Evolutionary conservation across 2,113 vertebrate genomes (phyloP).

Genomic region (Promerops cafer): DNA sequence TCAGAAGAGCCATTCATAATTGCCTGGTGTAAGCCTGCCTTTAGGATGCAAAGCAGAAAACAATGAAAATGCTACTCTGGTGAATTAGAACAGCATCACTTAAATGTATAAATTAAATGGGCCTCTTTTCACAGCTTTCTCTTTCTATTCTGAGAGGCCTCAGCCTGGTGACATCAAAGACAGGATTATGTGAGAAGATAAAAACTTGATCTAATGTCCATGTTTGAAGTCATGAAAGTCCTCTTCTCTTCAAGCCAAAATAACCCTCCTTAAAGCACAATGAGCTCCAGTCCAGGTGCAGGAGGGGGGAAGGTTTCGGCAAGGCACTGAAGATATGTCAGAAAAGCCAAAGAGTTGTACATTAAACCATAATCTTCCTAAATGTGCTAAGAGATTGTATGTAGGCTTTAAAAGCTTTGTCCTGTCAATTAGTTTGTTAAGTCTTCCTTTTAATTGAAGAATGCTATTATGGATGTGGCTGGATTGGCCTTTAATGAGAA

Average conservation of each 20-base stretch:
- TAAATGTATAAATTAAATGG: conserved; percentile 79
- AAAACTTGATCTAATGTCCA: conserved; percentile 86
- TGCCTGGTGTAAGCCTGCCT: conserved; percentile 80
- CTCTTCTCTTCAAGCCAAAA: conserved; percentile 64
- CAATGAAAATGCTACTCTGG: conserved; percentile 71
- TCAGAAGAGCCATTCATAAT: conserved; percentile 84
- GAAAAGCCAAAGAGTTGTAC: conserved; percentile 18
- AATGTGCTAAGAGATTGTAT: conserved; percentile 58
- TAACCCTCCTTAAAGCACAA: conserved; percentile 67
- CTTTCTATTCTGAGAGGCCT: conserved; percentile 83
- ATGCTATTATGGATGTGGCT: background rate
- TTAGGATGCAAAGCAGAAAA: conserved; percentile 92
- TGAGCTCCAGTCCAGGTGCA: conserved; percentile 73
- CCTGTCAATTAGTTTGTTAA: conserved; percentile 59
- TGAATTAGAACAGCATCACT: conserved; percentile 74
- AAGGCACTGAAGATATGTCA: conserved; percentile 1
- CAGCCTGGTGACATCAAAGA: conserved; percentile 89
- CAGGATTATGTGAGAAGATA: conserved; percentile 83
- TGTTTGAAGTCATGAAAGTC: conserved; percentile 91
- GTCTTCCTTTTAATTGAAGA: conserved; percentile 39
- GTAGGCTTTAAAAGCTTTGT: conserved; percentile 54
- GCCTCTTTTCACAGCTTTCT: conserved; percentile 76
- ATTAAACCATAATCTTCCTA: conserved; percentile 41
- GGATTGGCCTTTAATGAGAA: conserved; percentile 50
- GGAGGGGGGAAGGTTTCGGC: background rate